Percentiles rank a stretch among this genome's conserved stretches.
Evolutionary conservation across 2,797 vertebrate species (phyloP).

Genomic region (Eulemur coronatus): DNA sequence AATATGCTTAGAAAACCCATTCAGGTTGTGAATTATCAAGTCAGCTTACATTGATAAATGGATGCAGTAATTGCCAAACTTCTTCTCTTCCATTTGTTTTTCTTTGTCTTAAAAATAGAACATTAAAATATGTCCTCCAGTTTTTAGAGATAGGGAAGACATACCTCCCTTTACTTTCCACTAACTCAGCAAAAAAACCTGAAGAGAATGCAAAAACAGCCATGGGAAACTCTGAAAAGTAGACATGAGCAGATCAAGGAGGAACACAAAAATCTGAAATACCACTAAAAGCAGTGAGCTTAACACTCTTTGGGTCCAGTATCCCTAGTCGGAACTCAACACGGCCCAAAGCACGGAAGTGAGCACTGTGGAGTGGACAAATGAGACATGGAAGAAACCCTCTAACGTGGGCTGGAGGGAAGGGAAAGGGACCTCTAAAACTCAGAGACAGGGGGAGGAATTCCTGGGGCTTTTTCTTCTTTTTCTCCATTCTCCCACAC

Average conservation of each 20-base stretch:
- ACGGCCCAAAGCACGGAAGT: neutral
- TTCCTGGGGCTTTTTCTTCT: accelerated
- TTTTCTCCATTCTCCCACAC: neutral
- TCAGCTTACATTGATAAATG: neutral
- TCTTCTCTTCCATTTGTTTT: neutral
- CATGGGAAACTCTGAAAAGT: neutral
- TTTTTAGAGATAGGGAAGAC: neutral
- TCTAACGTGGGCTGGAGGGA: neutral
- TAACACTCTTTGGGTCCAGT: neutral
- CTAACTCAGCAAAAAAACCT: neutral
- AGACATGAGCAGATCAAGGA: neutral
- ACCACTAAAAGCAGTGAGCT: neutral
- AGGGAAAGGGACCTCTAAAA: neutral
- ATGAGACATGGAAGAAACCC: neutral
- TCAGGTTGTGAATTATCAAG: neutral
- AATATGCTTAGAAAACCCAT: neutral
- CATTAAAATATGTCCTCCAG: neutral
- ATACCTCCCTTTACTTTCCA: neutral
- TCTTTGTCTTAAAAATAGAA: neutral
- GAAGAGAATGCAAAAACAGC: neutral
- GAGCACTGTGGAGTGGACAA: neutral
- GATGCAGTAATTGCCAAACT: neutral
- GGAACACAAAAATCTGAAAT: neutral
- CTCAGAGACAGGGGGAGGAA: neutral
- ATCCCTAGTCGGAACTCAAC: neutral